phyloP scores from a whole-genome alignment of 2,888 invertebrate genomes.

The Eutolmus rufibarbis region DNA sequence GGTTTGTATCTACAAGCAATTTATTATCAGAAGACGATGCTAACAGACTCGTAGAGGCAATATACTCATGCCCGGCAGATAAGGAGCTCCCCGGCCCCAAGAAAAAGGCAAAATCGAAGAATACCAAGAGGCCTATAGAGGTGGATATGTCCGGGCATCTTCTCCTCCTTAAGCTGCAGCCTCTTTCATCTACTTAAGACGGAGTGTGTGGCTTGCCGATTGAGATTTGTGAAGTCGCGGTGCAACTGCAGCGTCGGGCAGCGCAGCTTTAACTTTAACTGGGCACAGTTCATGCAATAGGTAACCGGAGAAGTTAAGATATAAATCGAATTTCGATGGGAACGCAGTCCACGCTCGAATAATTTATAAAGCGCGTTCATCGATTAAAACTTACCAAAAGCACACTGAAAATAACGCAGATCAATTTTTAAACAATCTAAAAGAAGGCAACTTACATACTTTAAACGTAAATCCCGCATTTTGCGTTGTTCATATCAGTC shows the following conservation, averaged over 20 bases:
- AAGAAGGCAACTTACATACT: constrained; percentile 14
- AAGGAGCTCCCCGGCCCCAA: neutral
- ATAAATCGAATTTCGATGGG: constrained; percentile 40
- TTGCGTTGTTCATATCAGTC: neutral
- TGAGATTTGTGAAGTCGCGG: constrained; percentile 22
- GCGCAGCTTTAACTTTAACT: neutral
- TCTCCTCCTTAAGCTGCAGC: neutral
- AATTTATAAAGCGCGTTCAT: constrained; percentile 32
- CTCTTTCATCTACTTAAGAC: constrained; percentile 15
- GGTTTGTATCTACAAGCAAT: constrained; percentile 46
- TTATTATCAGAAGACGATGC: constrained; percentile 46
- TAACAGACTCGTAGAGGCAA: constrained; percentile 37
- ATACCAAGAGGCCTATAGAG: neutral
- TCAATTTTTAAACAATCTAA: constrained; percentile 2
- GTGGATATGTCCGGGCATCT: neutral
- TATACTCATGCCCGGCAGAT: constrained; percentile 21
- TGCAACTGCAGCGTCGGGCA: neutral
- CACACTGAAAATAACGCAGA: neutral
- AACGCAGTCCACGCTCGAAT: constrained; percentile 4
- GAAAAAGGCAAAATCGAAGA: constrained; percentile 4
- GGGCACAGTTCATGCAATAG: constrained; percentile 4
- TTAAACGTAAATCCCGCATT: neutral
- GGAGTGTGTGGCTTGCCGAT: constrained; percentile 19
- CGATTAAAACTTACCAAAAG: constrained; percentile 20
- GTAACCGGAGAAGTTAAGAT: constrained; percentile 37